A percentile compares a stretch with the other conserved stretches of the same genome.
Conservation (phyloP, 2,113 vertebrate species). For the Calyptomena viridis region DNA sequence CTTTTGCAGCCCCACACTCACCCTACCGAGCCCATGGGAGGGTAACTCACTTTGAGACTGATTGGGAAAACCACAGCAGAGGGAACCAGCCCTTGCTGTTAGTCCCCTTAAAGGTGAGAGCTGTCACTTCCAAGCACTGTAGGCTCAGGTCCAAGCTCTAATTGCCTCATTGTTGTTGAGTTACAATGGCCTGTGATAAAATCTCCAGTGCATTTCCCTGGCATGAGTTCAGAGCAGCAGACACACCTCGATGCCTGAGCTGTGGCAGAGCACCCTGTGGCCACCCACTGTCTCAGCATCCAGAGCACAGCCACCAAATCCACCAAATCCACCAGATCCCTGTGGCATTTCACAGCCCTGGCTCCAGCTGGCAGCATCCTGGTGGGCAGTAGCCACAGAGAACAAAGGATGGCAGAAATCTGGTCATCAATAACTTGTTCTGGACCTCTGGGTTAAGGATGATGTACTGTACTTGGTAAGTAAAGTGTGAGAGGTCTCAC, state of each 20-base stretch:
- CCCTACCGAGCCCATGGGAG: rapidly evolving
- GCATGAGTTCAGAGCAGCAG: not conserved
- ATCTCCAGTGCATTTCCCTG: not conserved
- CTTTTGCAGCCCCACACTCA: not conserved
- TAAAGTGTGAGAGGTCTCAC: not conserved
- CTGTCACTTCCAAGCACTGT: not conserved
- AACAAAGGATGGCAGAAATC: not conserved
- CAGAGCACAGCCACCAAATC: not conserved
- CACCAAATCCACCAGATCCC: not conserved
- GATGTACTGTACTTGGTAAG: not conserved
- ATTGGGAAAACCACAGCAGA: not conserved
- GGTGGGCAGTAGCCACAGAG: not conserved
- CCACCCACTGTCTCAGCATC: not conserved
- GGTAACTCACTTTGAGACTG: rapidly evolving
- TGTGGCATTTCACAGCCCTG: rapidly evolving
- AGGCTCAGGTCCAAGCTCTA: not conserved
- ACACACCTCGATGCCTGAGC: rapidly evolving
- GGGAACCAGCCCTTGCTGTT: not conserved
- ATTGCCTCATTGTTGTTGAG: not conserved
- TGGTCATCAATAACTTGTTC: not conserved
- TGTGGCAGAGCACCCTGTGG: not conserved
- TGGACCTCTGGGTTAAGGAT: not conserved
- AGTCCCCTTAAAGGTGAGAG: not conserved
- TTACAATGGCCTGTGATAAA: not conserved
- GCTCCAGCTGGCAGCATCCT: not conserved